Base-by-base conservation (phyloP, 2,888 invertebrate species). In the Cephonodes hylas region DNA sequence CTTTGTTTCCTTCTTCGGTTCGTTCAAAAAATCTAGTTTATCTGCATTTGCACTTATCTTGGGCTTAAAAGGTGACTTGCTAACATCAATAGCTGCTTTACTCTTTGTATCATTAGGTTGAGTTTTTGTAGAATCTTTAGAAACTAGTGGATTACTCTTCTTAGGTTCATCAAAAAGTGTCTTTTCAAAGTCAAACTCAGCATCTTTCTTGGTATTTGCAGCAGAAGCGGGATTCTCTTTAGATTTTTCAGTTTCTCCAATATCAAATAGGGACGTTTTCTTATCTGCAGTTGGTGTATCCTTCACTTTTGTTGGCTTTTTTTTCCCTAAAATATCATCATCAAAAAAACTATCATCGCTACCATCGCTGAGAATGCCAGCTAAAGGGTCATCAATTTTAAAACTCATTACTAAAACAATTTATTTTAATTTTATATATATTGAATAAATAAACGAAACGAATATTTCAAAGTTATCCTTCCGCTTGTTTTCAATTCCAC, bases 271-370 rank as follows among this genome's bases (percentile, higher is more conserved):
- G 13, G 87, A 73, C 64, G 75, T 90, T 75, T 89, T 92, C 73
- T 85, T 91, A 59, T 85, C 86, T 0, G 77, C 70, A 61, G 72
- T 80, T 38, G 84, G 76, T 38, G 82, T 81, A 42, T 68, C 76
- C 69, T 82, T 84, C 67, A 86, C 87, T 66, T 88, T 89, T 23
- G 67, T 59, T 2, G 85, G 68, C 70, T 89, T 90, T 73, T 89
- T 92, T 74, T 90, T 91, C 18, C 90, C 89, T 42, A 91, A 71
- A 61, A 90, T 92, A 69, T 94, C 94, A 69, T 94, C 94, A 69
- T 95, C 95, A 73, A 95, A 96, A 75, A 96, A 96, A 83, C 95
- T 95, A 73, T 96, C 96, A 72, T 95, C 94, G 72, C 95, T 95
- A 63, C 94, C 95, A 75, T 95, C 95, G 74, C 95, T 95, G 53